phyloP scores from a whole-genome alignment of 2,888 invertebrate species.

The Orthosia gothica region DNA sequence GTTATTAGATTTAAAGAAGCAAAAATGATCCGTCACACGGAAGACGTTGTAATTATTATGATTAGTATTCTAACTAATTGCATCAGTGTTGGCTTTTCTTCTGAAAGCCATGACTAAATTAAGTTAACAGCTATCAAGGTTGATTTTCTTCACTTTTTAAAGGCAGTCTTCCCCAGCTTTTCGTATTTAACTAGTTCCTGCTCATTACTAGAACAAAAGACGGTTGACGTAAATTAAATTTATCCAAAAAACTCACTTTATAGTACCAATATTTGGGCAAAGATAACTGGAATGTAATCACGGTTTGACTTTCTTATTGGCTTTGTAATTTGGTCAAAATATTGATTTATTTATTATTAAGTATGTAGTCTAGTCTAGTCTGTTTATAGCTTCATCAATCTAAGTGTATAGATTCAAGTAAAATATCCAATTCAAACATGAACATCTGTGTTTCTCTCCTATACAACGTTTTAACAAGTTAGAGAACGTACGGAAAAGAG shows the following conservation, averaged over 20 bases:
- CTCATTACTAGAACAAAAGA: constrained; percentile 57
- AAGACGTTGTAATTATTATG: constrained; percentile 17
- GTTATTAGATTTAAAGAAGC: constrained; percentile 11
- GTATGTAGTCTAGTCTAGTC: too few relatives aligned
- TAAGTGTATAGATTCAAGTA: too few relatives aligned
- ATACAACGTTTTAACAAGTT: too few relatives aligned
- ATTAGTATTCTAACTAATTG: constrained; percentile 54
- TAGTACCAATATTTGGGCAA: constrained; percentile 9
- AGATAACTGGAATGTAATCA: neutral
- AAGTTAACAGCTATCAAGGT: constrained; percentile 19
- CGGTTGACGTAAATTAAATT: constrained; percentile 46
- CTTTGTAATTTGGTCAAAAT: too few relatives aligned
- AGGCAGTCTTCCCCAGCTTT: constrained; percentile 22
- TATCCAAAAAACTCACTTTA: constrained; percentile 22
- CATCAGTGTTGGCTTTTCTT: constrained; percentile 34
- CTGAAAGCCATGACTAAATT: constrained; percentile 31
- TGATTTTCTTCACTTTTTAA: constrained; percentile 48
- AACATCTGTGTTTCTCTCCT: too few relatives aligned
- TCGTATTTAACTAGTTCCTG: constrained; percentile 53
- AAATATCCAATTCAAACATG: too few relatives aligned
- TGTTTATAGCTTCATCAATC: too few relatives aligned
- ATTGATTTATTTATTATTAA: too few relatives aligned
- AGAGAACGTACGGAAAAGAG: too few relatives aligned
- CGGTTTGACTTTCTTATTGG: too few relatives aligned
- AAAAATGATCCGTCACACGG: constrained; percentile 28